These are phyloP conservation scores for Cranoglanis bouderius DNA, from an alignment of 2,113 vertebrate genomes.

Conservation along the genomic window DNA sequence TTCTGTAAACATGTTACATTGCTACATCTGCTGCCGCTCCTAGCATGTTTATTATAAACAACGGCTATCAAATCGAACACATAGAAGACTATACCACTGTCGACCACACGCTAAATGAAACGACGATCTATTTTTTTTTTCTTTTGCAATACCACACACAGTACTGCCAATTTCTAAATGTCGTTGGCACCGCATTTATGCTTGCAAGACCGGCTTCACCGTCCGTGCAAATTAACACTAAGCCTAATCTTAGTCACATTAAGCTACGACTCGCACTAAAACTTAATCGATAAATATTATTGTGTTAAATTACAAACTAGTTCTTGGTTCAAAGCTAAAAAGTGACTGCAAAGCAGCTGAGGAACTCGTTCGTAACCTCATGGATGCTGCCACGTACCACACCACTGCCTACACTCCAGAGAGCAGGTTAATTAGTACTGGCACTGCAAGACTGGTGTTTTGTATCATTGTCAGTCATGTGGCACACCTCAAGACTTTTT, in stretches of 20 bases:
- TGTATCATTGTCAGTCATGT: background rate
- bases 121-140: background rate
- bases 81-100: background rate
- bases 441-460: background rate
- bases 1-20: background rate
- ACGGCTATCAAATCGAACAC: background rate
- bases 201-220: background rate
- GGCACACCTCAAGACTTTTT: background rate
- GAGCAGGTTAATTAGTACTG: background rate
- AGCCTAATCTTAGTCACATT: background rate
- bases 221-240: background rate
- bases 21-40: background rate
- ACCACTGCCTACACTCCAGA: background rate
- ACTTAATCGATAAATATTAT: background rate
- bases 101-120: background rate
- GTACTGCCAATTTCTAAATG: no score
- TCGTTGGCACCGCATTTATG: background rate
- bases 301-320: background rate
- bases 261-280: background rate
- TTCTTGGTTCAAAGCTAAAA: background rate
- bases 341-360: background rate
- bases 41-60: background rate
- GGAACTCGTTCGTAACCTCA: background rate
- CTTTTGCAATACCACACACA: no score
- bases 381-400: background rate